Conservation (phyloP, 2,888 invertebrate species). For the Oscheius sp. region DNA sequence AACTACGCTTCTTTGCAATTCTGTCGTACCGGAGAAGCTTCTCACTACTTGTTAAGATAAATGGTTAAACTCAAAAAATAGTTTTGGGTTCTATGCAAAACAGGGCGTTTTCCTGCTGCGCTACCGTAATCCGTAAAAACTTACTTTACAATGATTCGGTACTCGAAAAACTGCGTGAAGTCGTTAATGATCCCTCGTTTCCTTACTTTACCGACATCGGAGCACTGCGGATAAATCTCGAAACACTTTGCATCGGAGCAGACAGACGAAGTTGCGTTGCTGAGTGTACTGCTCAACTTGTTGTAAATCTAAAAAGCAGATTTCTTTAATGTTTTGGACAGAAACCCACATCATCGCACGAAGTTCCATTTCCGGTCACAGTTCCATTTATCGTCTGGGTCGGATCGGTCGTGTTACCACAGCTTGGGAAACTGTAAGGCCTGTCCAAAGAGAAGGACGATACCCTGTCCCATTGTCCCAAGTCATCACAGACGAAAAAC, state of each 20-base stretch:
- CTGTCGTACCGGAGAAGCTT: no score
- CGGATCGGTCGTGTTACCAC: conserved; percentile 24
- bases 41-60: no score
- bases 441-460: not conserved
- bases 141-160: not conserved
- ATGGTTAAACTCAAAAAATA: no score
- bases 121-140: not conserved
- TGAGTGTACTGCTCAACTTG: conserved; percentile 15
- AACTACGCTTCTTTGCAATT: no score
- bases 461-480: conserved; percentile 34
- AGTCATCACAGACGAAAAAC: conserved; percentile 30
- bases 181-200: not conserved
- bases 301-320: conserved; percentile 2
- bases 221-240: not conserved
- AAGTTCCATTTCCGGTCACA: not conserved
- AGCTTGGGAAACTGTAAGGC: conserved; percentile 27
- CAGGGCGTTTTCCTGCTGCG: no score
- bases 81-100: no score
- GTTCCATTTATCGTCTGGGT: conserved; percentile 20
- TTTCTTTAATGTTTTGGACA: not conserved
- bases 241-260: not conserved
- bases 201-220: no score
- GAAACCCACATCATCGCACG: conserved; percentile 20
- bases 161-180: conserved; percentile 11
- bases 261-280: not conserved